Evolutionary conservation across 2,888 invertebrate genomes (phyloP), one percentile per base, ranked within the genome.

Genomic region (Aricia artaxerxes): DNA sequence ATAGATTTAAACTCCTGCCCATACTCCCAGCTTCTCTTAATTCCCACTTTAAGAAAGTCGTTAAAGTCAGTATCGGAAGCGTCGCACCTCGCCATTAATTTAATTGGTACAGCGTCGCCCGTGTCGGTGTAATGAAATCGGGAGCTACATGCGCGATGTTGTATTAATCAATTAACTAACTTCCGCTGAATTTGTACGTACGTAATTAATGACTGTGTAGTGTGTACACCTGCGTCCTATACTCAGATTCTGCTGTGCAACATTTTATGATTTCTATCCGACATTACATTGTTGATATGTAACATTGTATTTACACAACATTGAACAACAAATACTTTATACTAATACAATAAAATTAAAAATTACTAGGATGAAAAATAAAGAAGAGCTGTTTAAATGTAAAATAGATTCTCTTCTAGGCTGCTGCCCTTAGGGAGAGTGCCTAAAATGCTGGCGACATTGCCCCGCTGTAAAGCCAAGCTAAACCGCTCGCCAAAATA

Each of bases 141-240:
- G 85, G 82, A 82, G 35, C 78, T 31, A 49, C 72, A 78, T 38
- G 35, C 35, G 78, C 49, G 72, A 73, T 87, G 87, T 87, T 84
- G 86, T 88, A 87, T 88, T 89, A 88, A 89, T 89, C 87, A 90
- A 89, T 90, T 87, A 87, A 86, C 85, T 85, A 83, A 86, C 85
- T 85, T 83, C 85, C 86, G 87, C 90, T 88, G 88, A 87, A 89
- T 89, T 81, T 87, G 83, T 81, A 81, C 83, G 83, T 86, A 85
- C 84, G 85, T 89, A 87, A 91, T 91, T 90, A 89, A 91, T 90
- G 89, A 90, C 85, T 85, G 86, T 84, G 85, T 89, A 87, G 90
- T 85, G 86, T 84, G 85, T 89, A 87, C 90, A 91, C 89, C 89
- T 90, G 89, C 83, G 85, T 85, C 80, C 82, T 82, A 84, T 84